Evolutionary conservation across 2,888 invertebrate genomes (phyloP).

Genomic region (Gastrophysa polygoni): DNA sequence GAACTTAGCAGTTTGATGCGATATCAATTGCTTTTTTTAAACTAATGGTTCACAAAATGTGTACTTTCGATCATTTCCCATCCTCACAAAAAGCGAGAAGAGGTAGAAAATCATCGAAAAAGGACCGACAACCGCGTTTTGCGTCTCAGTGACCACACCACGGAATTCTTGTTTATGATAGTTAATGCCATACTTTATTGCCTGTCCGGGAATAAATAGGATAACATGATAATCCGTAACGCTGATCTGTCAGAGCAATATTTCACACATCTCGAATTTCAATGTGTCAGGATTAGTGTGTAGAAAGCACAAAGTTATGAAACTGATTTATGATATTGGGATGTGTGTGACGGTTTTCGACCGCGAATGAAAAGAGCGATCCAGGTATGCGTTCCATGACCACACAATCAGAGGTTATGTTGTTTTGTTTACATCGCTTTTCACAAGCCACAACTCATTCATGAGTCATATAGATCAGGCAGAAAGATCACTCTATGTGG

Average conservation of each 20-base stretch:
- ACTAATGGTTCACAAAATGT: too few relatives aligned
- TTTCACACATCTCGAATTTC: conserved; percentile 30
- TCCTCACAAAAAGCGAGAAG: too few relatives aligned
- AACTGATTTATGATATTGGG: conserved; percentile 23
- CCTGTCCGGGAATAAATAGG: conserved; percentile 47
- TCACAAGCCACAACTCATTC: too few relatives aligned
- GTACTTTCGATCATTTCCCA: too few relatives aligned
- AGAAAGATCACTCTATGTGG: too few relatives aligned
- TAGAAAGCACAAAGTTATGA: conserved; percentile 21
- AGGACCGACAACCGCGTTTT: background rate
- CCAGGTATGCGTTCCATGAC: too few relatives aligned
- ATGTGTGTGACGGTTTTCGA: background rate
- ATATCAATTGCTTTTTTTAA: too few relatives aligned
- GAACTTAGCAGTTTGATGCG: too few relatives aligned
- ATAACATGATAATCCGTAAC: conserved; percentile 49
- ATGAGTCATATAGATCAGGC: too few relatives aligned
- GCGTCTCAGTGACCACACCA: background rate
- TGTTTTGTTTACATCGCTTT: too few relatives aligned
- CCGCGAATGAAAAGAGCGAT: background rate
- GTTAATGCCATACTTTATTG: conserved; percentile 43
- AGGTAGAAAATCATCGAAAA: background rate
- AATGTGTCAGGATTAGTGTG: conserved; percentile 27
- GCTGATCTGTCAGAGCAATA: conserved; percentile 38
- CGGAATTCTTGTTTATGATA: conserved; percentile 12
- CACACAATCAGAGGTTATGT: too few relatives aligned